Base-by-base conservation (phyloP, 2,113 vertebrate species). In the Sylvietta virens region DNA sequence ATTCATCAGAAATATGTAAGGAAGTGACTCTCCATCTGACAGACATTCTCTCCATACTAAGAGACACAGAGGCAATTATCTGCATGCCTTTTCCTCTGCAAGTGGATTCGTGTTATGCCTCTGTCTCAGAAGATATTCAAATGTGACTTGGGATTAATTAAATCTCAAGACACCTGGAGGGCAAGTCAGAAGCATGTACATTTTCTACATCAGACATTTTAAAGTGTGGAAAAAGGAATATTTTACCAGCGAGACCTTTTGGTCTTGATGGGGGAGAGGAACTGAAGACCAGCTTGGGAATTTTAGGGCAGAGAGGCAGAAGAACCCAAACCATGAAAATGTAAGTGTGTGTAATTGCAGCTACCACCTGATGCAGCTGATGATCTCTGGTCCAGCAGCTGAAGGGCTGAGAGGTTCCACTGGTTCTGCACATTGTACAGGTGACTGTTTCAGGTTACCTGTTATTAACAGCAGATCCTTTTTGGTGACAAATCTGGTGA, bases 91-190 rank as follows among this genome's bases (percentile, higher is more conserved):
- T 91, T 76, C 74, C 85, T 69, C 12, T 76, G 74, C n/a, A 80
- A 94, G 85, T 51, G 81, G 48, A 78, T 87, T 85, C 23, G 24
- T 40, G 42, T 67, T 70, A 21, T 60, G 81, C 37, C 66, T 87
- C 78, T 3, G 1, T 64, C 62, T 93, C 66, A 72, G 48, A 96
- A 85, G 90, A 87, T 69, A 90, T 15, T 91, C 19, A 85, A n/a
- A 90, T 88, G 50, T 72, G 65, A 60, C 40, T 87, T 79, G 81
- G 57, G 66, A 85, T 94, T 94, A 91, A 95, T 87, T 90, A 91
- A 89, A 78, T 44, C 6, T 6, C 56, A 64, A 81, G 95, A 85
- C 48, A 90, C 57, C 42, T 92, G 81, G n/a, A 87, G 70, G 40
- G 81, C 35, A 94, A 69, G 48, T 72, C 81, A 91, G 81, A 74